Evolutionary conservation across 2,797 vertebrate genomes (phyloP).

Genomic region (Sandelia bainsii): DNA sequence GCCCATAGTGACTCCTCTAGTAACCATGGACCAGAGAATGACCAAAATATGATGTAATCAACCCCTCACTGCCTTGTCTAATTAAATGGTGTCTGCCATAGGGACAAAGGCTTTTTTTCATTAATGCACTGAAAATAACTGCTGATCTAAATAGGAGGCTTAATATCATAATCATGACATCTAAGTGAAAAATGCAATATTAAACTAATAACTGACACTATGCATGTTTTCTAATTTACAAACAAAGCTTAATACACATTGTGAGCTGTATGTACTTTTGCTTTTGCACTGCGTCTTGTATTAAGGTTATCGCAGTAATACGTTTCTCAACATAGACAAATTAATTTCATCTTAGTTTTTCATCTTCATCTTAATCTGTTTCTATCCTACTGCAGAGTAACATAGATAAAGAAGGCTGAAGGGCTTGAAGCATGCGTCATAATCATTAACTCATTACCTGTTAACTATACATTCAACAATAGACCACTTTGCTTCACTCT

Average conservation of each 20-base stretch:
- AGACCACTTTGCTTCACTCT: not conserved
- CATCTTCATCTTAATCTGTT: not conserved
- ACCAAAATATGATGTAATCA: conserved; percentile 64
- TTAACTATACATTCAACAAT: conserved; percentile 14
- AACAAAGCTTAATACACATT: conserved; percentile 19
- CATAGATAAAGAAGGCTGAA: conserved; percentile 9
- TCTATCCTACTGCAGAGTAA: not conserved
- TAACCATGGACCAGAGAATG: conserved; percentile 64
- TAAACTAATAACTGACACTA: conserved; percentile 23
- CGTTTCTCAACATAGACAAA: conserved; percentile 15
- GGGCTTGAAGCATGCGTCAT: conserved; percentile 6
- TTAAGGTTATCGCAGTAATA: not conserved
- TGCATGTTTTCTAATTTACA: conserved; percentile 40
- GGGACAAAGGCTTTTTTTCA: conserved; percentile 16
- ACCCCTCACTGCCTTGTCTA: conserved; percentile 44
- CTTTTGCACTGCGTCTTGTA: conserved; percentile 17
- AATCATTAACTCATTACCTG: not conserved
- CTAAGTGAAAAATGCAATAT: conserved; percentile 19
- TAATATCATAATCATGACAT: conserved; percentile 3
- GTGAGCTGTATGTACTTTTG: conserved; percentile 10
- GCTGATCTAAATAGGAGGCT: conserved; percentile 16
- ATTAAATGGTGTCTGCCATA: conserved; percentile 53
- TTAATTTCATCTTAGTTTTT: conserved; percentile 12
- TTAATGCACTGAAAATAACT: conserved; percentile 16
- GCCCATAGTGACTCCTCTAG: conserved; percentile 72